A percentile compares a stretch with the other conserved stretches of the same genome.
phyloP scores from a whole-genome alignment of 2,113 vertebrate species.

The Phycodurus eques region DNA sequence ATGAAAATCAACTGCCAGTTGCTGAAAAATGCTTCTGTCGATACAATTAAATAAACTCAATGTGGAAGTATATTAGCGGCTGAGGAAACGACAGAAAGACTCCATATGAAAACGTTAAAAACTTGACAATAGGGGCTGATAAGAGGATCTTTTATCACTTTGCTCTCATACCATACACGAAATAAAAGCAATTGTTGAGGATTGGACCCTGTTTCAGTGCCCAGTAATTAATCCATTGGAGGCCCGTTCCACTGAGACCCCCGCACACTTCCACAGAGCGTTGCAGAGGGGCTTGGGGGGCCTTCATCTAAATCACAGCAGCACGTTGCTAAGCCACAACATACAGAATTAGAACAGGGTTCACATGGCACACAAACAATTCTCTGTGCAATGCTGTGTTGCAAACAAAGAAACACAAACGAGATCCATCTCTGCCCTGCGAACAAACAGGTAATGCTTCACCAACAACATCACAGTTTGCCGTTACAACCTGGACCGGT shows the following conservation, averaged over 20 bases:
- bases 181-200: conserved; percentile 59
- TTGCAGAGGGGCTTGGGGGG: conserved; percentile 32
- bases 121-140: conserved; percentile 13
- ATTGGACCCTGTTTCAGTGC: conserved; percentile 31
- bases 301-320: conserved; percentile 51
- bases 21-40: conserved; percentile 16
- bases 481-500: too few relatives aligned
- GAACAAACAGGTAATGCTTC: too few relatives aligned
- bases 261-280: conserved; percentile 48
- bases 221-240: conserved; percentile 61
- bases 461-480: too few relatives aligned
- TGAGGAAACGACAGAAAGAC: conserved; percentile 22
- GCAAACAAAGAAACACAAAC: too few relatives aligned
- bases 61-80: conserved; percentile 25
- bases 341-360: conserved; percentile 30
- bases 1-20: conserved; percentile 24
- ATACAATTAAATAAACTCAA: conserved; percentile 41
- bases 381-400: neutral
- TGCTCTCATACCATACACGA: conserved; percentile 38
- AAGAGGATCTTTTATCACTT: conserved; percentile 44
- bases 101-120: conserved; percentile 34
- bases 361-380: neutral
- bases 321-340: conserved; percentile 13
- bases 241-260: conserved; percentile 49
- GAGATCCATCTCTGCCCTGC: too few relatives aligned